Base-by-base conservation (phyloP, 1,140 invertebrate species). In the Cydia splendana region DNA sequence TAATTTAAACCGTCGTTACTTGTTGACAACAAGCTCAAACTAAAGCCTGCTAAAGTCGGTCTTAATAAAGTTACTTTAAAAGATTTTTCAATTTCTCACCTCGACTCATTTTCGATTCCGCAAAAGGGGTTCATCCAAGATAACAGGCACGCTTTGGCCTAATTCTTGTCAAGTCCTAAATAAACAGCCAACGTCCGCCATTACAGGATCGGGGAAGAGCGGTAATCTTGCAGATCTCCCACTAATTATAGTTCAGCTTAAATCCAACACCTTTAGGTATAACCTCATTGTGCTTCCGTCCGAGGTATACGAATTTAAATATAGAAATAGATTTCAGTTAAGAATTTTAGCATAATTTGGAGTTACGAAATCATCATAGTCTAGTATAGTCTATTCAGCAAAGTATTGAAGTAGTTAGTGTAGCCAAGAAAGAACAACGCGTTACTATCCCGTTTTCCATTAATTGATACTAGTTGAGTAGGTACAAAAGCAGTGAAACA, bases 161-260 rank as follows among this genome's bases (percentile, higher is more conserved):
- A 87, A 88, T 88, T 86, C 85, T 78, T 81, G 83, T 79, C 82
- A 85, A 83, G 85, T 89, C 90, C 91, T 92, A 92, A 91, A 83
- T 86, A 87, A 91, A 91, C 91, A 91, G 73, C 76, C 81, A 80
- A 78, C 77, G 81, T 79, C 78, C 81, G 76, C 78, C 79, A 81
- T 84, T 80, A 82, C 79, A 77, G 80, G 80, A 84, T 78, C 84
- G 79, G 78, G 77, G 80, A 81, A 85, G 83, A 87, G 84, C 83
- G 80, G 81, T 92, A 91, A 91, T 90, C 90, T 91, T 86, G 76
- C 79, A 85, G 86, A 91, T 87, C 83, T 86, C 82, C 85, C 78
- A 78, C 84, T 88, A 90, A 90, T 88, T 88, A 83, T 87, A 86
- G 85, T 88, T 87, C 81, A 86, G 88, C 84, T 91, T 87, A 79